phyloP scores from a whole-genome alignment of 2,113 vertebrate genomes.

The Gavia stellata region DNA sequence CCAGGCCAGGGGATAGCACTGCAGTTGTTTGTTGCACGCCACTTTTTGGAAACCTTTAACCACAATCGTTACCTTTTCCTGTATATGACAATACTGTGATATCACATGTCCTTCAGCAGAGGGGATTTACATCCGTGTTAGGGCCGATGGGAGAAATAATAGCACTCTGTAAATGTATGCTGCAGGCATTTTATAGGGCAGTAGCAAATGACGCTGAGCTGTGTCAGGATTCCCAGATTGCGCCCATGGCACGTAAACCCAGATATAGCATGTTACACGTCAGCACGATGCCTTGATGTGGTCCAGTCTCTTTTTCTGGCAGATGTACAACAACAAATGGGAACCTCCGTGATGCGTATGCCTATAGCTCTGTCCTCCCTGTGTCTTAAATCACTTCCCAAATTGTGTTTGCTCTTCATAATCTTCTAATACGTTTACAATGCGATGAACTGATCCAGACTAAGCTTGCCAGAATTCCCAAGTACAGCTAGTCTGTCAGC shows the following conservation, averaged over 20 bases:
- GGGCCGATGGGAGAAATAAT: not conserved
- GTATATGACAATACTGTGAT: not conserved
- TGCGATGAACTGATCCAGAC: not conserved
- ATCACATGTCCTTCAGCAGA: not conserved
- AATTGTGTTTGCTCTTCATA: not conserved
- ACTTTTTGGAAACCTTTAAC: not conserved
- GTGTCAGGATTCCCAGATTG: not conserved
- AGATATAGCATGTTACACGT: accelerated
- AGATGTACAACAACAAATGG: not conserved
- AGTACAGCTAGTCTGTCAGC: not conserved
- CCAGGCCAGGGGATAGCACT: not conserved
- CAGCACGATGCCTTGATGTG: not conserved
- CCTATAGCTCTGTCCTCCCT: not conserved
- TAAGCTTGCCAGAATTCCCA: not conserved
- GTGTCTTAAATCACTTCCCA: not conserved
- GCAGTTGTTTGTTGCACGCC: not conserved
- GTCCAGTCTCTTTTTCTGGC: not conserved
- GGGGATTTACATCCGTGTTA: not conserved
- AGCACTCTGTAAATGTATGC: not conserved
- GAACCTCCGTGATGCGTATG: not conserved
- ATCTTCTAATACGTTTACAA: accelerated
- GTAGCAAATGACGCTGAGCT: accelerated
- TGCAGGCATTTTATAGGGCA: not conserved
- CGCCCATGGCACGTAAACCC: not conserved
- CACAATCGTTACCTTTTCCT: not conserved